A percentile compares a stretch with the other conserved stretches of the same genome.
These are phyloP conservation scores for Drosophila guanche DNA, from an alignment of 1,140 invertebrate species.

Conservation along the genomic window DNA sequence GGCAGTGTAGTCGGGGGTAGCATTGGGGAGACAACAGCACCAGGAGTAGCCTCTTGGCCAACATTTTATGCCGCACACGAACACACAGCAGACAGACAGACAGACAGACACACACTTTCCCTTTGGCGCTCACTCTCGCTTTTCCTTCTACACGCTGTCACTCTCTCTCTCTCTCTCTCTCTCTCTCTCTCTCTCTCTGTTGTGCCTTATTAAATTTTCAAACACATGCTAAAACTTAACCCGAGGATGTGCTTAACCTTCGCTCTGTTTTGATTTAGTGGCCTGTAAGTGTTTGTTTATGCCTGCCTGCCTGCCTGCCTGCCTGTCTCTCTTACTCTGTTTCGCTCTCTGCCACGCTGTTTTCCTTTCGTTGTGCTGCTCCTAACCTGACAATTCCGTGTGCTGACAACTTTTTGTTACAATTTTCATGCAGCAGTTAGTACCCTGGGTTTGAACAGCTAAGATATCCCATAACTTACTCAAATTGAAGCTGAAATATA, in stretches of 20 bases:
- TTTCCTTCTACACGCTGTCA: slow-evolving; percentile 8
- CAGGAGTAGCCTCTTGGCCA: slow-evolving; percentile 36
- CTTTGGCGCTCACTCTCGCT: no score
- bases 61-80: slow-evolving; percentile 55
- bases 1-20: no score
- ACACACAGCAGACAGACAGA: slow-evolving; percentile 32
- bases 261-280: slow-evolving; percentile 80
- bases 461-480: no score
- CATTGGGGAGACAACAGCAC: no score
- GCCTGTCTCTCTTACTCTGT: slow-evolving; percentile 4
- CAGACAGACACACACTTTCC: background rate
- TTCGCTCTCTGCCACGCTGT: background rate
- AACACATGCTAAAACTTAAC: slow-evolving; percentile 81
- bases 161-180: slow-evolving; percentile 13
- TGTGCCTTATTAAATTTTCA: slow-evolving; percentile 77
- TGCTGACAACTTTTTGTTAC: no score
- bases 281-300: slow-evolving; percentile 73
- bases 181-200: background rate
- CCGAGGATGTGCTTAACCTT: slow-evolving; percentile 79
- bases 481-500: no score
- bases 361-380: background rate
- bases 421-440: no score
- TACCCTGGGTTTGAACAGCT: no score
- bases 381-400: no score
- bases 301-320: slow-evolving; percentile 14